Evolutionary conservation across 1,140 invertebrate species (phyloP).

Genomic region (Drosophila pseudoananassae): DNA sequence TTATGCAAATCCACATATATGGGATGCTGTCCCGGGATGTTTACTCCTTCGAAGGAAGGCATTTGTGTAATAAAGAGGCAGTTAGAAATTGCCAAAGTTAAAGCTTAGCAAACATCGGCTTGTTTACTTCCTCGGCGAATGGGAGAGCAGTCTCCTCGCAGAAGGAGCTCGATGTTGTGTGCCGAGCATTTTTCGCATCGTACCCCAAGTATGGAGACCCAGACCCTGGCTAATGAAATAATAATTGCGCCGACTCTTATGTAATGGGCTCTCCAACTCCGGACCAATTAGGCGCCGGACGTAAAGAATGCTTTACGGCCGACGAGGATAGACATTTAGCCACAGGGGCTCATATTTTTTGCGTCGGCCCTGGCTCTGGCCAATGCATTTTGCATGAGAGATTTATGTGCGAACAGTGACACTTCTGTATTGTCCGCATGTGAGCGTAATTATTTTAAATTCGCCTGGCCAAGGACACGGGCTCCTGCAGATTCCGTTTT

Average conservation of each 20-base stretch:
- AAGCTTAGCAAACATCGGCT: conserved; percentile 34
- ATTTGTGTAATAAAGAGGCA: conserved; percentile 46
- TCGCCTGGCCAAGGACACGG: conserved; percentile 23
- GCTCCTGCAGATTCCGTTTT: conserved; percentile 8
- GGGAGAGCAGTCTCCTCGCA: conserved; percentile 11
- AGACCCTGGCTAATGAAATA: conserved; percentile 57
- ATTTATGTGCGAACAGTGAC: conserved; percentile 52
- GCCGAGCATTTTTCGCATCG: background rate
- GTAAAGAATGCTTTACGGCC: conserved; percentile 60
- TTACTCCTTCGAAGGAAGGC: conserved; percentile 23
- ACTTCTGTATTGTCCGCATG: conserved; percentile 24
- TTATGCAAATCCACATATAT: conserved; percentile 43
- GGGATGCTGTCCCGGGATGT: conserved; percentile 8
- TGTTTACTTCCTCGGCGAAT: conserved; percentile 37
- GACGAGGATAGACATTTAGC: conserved; percentile 6
- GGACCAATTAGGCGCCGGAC: conserved; percentile 60
- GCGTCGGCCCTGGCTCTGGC: conserved; percentile 8
- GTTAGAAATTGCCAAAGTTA: conserved; percentile 40
- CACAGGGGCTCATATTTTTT: conserved; percentile 30
- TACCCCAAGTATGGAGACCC: background rate
- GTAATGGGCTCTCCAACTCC: conserved; percentile 54
- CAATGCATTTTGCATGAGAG: conserved; percentile 46
- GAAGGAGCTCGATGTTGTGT: conserved; percentile 1
- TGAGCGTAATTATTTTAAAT: conserved; percentile 70
- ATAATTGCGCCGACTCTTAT: conserved; percentile 71